Base-by-base conservation (phyloP, 1,140 invertebrate genomes). In the Lasaia peninsularis region DNA sequence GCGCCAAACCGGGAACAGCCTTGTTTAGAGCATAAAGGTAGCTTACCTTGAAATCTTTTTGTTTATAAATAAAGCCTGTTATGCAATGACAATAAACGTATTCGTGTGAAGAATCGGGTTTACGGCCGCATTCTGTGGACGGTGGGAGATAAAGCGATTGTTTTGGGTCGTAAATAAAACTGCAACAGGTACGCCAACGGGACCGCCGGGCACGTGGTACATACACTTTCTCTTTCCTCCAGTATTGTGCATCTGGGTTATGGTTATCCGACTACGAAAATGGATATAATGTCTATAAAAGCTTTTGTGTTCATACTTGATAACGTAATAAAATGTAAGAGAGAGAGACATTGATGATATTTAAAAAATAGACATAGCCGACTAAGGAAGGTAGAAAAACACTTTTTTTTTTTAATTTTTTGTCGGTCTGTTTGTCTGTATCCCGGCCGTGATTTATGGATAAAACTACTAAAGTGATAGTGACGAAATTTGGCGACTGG, bases 81-180 rank as follows among this genome's bases (percentile, higher is more conserved):
- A 86, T 83, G 84, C 82, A 87, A 87, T 62, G 64, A 67, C 71
- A 69, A 70, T 78, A 78, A 80, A 79, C 62, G 62, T 73, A 66
- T 69, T 67, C 73, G 73, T 78, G 79, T 75, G 69, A 73, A 79
- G 73, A 83, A 78, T 76, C 69, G 73, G 71, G 74, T 85, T 87
- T 86, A 87, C 79, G 78, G 75, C 63, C 75, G 78, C 71, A 81
- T 84, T 84, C 82, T 85, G 71, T 86, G 80, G 80, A 76, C 72
- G 75, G 63, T 69, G 65, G 70, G 78, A 88, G 82, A 88, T 88
- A 84, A 85, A 84, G 79, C 80, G 85, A 75, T 84, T 88, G 85
- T 88, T 88, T 84, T 86, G 79, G 84, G 74, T 86, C 85, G 78
- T 86, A 88, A 88, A 88, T 88, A 84, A 85, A 73, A 73, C 78